Evolutionary conservation across 2,797 vertebrate genomes (phyloP), one percentile per base, ranked within the genome.

Genomic region (Rhadinocentrus ornatus): DNA sequence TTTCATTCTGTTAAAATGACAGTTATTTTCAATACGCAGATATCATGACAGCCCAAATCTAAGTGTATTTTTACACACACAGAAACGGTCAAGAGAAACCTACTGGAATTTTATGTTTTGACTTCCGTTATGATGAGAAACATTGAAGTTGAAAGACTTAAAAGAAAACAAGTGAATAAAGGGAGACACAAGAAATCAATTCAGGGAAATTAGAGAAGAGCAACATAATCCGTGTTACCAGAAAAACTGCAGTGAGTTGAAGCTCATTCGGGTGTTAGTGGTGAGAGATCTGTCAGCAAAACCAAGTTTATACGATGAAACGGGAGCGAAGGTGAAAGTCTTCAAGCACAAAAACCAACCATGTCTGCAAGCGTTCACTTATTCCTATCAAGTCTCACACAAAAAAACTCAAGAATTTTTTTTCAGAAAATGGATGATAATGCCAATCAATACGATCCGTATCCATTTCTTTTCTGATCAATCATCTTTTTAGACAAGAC

Each of bases 251-350:
- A 74, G 66, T 69, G 60, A 50, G 62, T 63, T 71, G 82, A 78
- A 39, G 73, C 60, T 69, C 2, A 50, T 55, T 73, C 11, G 4
- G 27, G 54, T 48, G 61, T 27, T 46, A 22, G 62, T 0, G 71
- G 74, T 76, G 70, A 74, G 71, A 63, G 55, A 65, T 57, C 84
- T 76, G 83, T 62, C 3, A 68, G 70, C 69, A 78, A 83, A 77
- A 65, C 16, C 81, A 80, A 44, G 41, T 35, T 64, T 0, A 65
- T 18, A 73, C 2, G 31, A 67, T 66, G 60, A 52, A 58, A 74
- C n/a, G n/a, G 64, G 65, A 73, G 0, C 66, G n/a, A 64, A 64
- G n/a, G 71, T 65, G 56, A 68, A 62, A 79, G 75, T 56, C 58
- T 58, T 73, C 3, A 65, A 75, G 64, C 82, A 72, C 50, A 67